Percentiles rank a stretch among this genome's conserved stretches.
These are phyloP conservation scores for Aix galericulata DNA, from an alignment of 2,113 vertebrate genomes.

Conservation along the genomic window DNA sequence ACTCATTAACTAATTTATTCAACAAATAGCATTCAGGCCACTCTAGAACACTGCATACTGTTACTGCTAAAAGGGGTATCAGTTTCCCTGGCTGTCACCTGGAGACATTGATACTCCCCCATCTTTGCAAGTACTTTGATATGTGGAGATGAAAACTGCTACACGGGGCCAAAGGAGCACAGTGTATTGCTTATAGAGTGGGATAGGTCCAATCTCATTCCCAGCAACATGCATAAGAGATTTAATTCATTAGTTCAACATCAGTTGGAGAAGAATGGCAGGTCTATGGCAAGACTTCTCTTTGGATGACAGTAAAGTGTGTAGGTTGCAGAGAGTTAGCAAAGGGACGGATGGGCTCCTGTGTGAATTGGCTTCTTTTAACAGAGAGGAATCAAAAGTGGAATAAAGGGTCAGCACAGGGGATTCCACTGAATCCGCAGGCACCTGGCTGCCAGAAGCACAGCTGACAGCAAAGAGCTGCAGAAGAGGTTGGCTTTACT, in stretches of 20 bases:
- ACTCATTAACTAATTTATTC: slow-evolving; percentile 73
- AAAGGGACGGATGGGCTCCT: not conserved
- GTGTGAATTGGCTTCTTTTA: not conserved
- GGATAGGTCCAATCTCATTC: not conserved
- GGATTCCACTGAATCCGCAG: not conserved
- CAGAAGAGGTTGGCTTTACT: not conserved
- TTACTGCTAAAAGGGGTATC: slow-evolving; percentile 64
- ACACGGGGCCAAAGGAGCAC: not conserved
- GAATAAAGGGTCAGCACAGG: not conserved
- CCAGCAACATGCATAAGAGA: not conserved
- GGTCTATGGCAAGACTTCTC: not conserved
- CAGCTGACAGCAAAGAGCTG: not conserved
- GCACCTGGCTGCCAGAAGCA: not conserved
- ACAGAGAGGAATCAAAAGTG: not conserved
- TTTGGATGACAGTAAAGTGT: rapidly evolving
- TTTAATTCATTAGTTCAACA: not conserved
- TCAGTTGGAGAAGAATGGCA: not conserved
- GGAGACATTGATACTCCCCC: slow-evolving; percentile 61
- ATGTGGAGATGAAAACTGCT: slow-evolving; percentile 22
- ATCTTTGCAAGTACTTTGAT: slow-evolving; percentile 39
- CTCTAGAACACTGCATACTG: slow-evolving; percentile 66
- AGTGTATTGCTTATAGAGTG: not conserved
- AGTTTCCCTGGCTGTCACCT: slow-evolving; percentile 68
- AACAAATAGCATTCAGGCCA: slow-evolving; percentile 65
- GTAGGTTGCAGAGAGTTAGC: not conserved